phyloP scores from a whole-genome alignment of 2,888 invertebrate species.

The Macaria liturata region DNA sequence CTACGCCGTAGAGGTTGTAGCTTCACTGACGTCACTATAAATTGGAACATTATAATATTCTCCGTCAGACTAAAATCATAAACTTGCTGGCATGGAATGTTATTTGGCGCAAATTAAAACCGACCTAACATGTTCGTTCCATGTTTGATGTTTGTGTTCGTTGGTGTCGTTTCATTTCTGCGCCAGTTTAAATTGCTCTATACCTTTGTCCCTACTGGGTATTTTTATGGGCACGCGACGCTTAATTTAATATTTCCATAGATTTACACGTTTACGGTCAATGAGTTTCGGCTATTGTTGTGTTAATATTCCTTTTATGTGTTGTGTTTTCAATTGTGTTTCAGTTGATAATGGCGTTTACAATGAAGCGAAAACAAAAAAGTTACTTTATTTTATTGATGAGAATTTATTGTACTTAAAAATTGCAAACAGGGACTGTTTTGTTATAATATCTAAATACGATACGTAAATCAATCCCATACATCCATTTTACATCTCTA shows the following conservation, averaged over 20 bases:
- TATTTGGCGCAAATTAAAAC: slow-evolving; percentile 6
- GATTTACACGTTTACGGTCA: slow-evolving; percentile 67
- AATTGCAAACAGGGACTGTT: no score
- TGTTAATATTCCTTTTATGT: slow-evolving; percentile 31
- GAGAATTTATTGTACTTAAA: no score
- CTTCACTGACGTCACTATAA: slow-evolving; percentile 4
- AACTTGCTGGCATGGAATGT: slow-evolving; percentile 8
- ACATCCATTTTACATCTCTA: no score
- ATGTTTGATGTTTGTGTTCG: no score
- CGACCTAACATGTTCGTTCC: neutral
- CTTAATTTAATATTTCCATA: slow-evolving; percentile 40
- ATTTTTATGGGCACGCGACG: slow-evolving; percentile 52
- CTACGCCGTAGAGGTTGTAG: neutral
- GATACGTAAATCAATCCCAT: no score
- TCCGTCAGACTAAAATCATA: slow-evolving; percentile 5
- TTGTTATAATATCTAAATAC: no score
- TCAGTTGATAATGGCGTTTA: no score
- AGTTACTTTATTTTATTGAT: no score
- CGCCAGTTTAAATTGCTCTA: slow-evolving; percentile 1
- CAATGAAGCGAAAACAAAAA: no score
- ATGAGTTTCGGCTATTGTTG: slow-evolving; percentile 48
- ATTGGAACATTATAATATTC: slow-evolving; percentile 3
- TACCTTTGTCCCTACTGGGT: slow-evolving; percentile 7
- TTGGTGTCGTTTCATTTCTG: no score
- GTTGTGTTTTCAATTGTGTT: slow-evolving; percentile 15